Base-by-base conservation (phyloP, 2,888 invertebrate genomes). In the Byasa hedistus region DNA sequence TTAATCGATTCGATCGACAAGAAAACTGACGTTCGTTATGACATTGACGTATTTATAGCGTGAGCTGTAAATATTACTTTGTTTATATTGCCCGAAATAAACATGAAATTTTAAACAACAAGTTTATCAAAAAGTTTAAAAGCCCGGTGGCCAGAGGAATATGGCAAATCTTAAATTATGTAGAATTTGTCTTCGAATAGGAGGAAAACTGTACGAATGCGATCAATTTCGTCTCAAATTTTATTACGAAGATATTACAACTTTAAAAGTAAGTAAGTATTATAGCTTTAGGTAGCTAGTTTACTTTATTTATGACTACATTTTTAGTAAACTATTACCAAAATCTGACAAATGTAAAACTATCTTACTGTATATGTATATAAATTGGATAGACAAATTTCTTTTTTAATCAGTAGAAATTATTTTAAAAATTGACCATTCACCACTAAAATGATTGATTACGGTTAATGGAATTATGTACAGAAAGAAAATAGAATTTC, bases 231-330 rank as follows among this genome's bases (percentile, higher is more conserved):
- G 82, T 69, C 71, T 84, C 23, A 80, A 79, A 72, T 73, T 73
- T 57, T 79, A 75, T 65, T 85, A 85, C 68, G 84, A 85, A 69
- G 76, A 84, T 71, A 73, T 85, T 72, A 80, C 79, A 72, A 77
- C 77, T 22, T 68, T 75, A 64, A 84, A 81, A 77, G 85, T 85
- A 74, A 82, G 82, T 78, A 58, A 39, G 59, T 59, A 59, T 55
- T 56, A 54, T 61, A 62, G n/a, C 5, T 51, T n/a, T 21, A 51
- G 12, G 12, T 12, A 0, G 3, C 15, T 15, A 15, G 39, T 15
- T 39, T 39, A 2, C 12, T 39, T 17, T 1, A 39, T 39, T 39
- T 39, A 39, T 39, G 12, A 39, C 2, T 12, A n/a, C 0, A 39
- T 39, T 39, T 12, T 12, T 39, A 1, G 12, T 39, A 39, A 39